Conservation (phyloP, 2,888 invertebrate genomes). For the Cyrtodaria siliqua region DNA sequence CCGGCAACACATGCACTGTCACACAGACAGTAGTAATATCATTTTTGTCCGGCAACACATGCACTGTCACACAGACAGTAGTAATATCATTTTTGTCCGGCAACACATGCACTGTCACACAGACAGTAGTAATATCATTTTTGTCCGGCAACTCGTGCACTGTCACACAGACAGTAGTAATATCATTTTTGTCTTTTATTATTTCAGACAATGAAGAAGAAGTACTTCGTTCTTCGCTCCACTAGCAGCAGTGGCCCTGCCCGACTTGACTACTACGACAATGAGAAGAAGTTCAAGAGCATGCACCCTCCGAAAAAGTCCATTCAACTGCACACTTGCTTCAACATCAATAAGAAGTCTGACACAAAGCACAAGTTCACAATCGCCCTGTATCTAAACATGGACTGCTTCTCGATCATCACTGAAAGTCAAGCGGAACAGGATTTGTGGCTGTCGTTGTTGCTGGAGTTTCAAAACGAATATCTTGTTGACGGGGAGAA, state of each 20-base stretch:
- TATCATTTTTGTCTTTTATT: no score
- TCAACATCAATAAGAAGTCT: constrained; percentile 94
- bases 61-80: no score
- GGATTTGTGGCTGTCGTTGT: constrained; percentile 92
- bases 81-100: no score
- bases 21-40: no score
- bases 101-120: no score
- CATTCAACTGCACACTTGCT: constrained; percentile 94
- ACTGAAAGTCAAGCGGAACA: constrained; percentile 93
- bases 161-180: no score
- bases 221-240: constrained; percentile 95
- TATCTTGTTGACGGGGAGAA: constrained; percentile 62
- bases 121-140: no score
- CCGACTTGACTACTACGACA: constrained; percentile 96
- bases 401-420: constrained; percentile 95
- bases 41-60: no score
- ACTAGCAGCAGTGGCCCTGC: constrained; percentile 91
- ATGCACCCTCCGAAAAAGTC: constrained; percentile 91
- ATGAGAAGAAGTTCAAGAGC: constrained; percentile 94
- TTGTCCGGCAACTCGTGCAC: no score
- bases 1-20: no score
- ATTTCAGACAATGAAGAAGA: constrained; percentile 93
- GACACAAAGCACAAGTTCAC: constrained; percentile 95
- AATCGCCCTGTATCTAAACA: constrained; percentile 95
- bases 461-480: constrained; percentile 90